Conservation (phyloP, 2,113 vertebrate genomes). For the Platysteira castanea region DNA sequence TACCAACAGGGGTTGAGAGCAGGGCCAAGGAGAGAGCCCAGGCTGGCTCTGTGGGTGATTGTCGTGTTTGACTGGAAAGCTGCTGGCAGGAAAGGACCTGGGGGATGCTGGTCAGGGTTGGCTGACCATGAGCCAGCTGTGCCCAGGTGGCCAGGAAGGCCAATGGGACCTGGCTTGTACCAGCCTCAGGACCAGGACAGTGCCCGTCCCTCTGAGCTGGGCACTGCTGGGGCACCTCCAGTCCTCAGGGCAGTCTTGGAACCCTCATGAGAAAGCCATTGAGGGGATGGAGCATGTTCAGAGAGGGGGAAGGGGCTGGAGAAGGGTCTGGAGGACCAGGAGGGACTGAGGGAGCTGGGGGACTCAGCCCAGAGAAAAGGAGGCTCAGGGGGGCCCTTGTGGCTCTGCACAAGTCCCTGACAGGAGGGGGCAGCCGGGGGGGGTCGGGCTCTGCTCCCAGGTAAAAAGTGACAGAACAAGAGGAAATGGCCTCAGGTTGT, state of each 20-base stretch:
- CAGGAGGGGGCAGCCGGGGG: accelerated
- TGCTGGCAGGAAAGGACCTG: neutral
- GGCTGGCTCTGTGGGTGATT: neutral
- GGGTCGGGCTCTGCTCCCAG: neutral
- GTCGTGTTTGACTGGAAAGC: neutral
- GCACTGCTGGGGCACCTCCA: neutral
- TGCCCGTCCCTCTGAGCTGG: neutral
- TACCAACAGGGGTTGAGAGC: neutral
- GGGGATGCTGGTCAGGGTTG: neutral
- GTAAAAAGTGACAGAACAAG: neutral
- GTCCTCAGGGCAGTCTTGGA: neutral
- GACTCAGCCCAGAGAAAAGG: neutral
- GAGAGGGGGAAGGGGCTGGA: accelerated
- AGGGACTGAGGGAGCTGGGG: neutral
- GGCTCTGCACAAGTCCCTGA: neutral
- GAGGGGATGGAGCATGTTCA: neutral
- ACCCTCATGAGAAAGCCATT: neutral
- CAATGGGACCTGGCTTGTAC: neutral
- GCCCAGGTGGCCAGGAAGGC: neutral
- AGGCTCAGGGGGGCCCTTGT: neutral
- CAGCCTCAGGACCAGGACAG: neutral
- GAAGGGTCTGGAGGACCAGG: neutral
- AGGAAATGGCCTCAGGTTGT: neutral
- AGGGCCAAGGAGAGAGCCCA: accelerated
- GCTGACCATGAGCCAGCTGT: neutral